Evolutionary conservation across 2,797 vertebrate genomes (phyloP).

Genomic region (Tarsius wallacei): DNA sequence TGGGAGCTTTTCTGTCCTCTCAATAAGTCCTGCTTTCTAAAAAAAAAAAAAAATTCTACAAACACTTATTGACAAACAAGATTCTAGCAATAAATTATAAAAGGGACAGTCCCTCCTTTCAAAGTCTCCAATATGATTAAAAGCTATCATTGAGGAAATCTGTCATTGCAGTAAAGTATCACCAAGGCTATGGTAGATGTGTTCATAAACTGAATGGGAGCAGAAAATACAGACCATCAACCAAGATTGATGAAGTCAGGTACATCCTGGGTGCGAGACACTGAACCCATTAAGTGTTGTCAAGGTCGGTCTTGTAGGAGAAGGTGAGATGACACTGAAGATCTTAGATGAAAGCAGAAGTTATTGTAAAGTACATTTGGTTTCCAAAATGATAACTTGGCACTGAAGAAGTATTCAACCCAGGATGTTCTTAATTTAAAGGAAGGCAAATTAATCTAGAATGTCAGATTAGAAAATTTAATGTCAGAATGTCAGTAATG

Average conservation of each 20-base stretch:
- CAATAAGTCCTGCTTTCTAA: no score
- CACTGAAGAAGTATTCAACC: background rate
- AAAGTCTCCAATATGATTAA: background rate
- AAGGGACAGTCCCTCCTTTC: background rate
- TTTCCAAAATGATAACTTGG: background rate
- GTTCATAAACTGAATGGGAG: accelerated
- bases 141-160: background rate
- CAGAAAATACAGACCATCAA: accelerated
- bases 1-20: no score
- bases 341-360: background rate
- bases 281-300: background rate
- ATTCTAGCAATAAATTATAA: background rate
- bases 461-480: background rate
- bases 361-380: background rate
- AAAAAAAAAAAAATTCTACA: background rate
- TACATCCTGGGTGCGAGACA: background rate
- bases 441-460: background rate
- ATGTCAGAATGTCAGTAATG: background rate
- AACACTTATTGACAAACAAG: background rate
- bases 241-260: background rate
- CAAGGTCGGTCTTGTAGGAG: background rate
- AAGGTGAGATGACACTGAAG: no score
- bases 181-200: no score
- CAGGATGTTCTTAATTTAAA: background rate
- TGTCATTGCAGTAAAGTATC: background rate